A percentile compares a stretch with the other conserved stretches of the same genome.
Conservation (phyloP, 2,113 vertebrate species). For the Butorides virescens region DNA sequence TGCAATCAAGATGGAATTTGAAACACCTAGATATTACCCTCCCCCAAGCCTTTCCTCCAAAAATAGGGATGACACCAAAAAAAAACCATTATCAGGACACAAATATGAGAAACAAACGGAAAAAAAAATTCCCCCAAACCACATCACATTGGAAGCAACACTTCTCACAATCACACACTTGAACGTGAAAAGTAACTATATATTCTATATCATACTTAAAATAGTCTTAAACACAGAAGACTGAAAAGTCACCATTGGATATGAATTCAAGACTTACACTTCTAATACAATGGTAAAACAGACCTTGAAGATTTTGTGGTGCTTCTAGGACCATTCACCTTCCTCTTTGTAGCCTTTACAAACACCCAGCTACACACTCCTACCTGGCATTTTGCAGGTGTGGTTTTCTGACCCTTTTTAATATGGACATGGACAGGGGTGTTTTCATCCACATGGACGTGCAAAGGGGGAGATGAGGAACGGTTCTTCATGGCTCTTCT, state of each 20-base stretch:
- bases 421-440: constrained; percentile 92
- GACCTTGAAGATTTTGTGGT: neutral
- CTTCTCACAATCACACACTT: neutral
- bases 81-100: neutral
- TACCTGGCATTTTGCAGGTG: constrained; percentile 79
- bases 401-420: constrained; percentile 83
- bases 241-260: neutral
- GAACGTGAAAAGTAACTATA: neutral
- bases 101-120: neutral
- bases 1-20: neutral
- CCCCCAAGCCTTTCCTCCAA: neutral
- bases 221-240: neutral
- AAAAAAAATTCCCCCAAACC: neutral
- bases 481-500: constrained; percentile 84
- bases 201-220: neutral
- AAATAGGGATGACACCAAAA: neutral
- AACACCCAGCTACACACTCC: constrained; percentile 22
- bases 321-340: neutral
- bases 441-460: constrained; percentile 89
- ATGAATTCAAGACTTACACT: neutral
- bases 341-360: neutral
- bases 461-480: constrained; percentile 88
- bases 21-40: neutral
- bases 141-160: neutral
- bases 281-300: neutral